phyloP scores from a whole-genome alignment of 1,140 invertebrate genomes.

The Lordiphosa clarofinis region DNA sequence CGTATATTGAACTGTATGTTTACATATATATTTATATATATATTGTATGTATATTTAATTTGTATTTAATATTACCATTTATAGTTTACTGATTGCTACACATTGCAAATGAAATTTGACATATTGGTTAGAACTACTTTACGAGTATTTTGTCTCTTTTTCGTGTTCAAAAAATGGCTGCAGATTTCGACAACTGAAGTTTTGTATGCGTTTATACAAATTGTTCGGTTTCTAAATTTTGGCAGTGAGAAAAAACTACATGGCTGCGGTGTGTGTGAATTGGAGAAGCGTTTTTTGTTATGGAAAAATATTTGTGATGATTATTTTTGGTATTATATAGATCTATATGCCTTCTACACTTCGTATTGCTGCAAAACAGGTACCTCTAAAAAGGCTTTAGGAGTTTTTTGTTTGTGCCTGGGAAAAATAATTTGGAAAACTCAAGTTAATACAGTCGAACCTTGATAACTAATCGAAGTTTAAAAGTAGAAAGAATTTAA shows the following conservation, averaged over 20 bases:
- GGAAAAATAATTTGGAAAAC: too few relatives aligned
- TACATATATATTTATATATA: conserved; percentile 38
- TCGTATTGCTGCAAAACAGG: conserved; percentile 60
- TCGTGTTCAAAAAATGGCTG: conserved; percentile 27
- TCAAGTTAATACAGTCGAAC: too few relatives aligned
- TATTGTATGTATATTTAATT: conserved; percentile 41
- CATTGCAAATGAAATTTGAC: conserved; percentile 66
- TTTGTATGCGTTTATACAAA: conserved; percentile 22
- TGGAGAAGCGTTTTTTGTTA: conserved; percentile 16
- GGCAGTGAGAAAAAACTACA: conserved; percentile 68
- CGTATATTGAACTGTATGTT: conserved; percentile 30
- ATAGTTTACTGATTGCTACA: conserved; percentile 66
- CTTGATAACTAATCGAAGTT: too few relatives aligned
- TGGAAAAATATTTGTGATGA: conserved; percentile 13
- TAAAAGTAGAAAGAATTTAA: too few relatives aligned
- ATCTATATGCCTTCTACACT: conserved; percentile 15
- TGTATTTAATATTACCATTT: conserved; percentile 39
- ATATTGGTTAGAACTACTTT: conserved; percentile 12
- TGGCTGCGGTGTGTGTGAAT: conserved; percentile 24
- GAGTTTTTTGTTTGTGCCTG: conserved; percentile 12
- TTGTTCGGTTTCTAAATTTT: conserved; percentile 37
- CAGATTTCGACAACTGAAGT: conserved; percentile 26
- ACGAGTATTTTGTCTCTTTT: conserved; percentile 3
- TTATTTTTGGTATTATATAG: conserved; percentile 4
- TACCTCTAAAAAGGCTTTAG: conserved; percentile 63